Conservation (phyloP, 2,113 vertebrate genomes). For the Chamaetylas fuelleborni region DNA sequence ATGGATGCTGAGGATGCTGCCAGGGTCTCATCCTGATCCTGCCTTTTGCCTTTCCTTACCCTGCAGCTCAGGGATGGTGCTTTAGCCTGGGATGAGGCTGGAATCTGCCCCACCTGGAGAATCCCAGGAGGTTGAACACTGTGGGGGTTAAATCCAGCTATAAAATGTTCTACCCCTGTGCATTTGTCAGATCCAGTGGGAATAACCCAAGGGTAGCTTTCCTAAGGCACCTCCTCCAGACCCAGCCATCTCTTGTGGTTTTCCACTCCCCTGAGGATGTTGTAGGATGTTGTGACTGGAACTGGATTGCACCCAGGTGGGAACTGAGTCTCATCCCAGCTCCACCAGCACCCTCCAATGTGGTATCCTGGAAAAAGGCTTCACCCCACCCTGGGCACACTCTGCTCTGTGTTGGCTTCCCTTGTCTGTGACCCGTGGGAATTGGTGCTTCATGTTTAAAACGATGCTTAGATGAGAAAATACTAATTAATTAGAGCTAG, state of each 20-base stretch:
- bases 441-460: neutral
- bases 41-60: neutral
- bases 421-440: neutral
- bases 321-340: neutral
- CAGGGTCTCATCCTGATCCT: neutral
- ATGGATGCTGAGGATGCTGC: conserved; percentile 27
- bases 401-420: neutral
- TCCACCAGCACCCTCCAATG: neutral
- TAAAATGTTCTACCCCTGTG: fast-evolving
- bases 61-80: fast-evolving
- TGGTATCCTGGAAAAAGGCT: fast-evolving
- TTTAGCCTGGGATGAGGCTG: neutral
- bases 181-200: neutral
- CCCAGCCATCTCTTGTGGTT: neutral
- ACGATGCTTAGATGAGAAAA: neutral
- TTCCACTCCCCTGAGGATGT: neutral
- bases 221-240: neutral
- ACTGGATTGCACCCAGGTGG: neutral
- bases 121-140: fast-evolving
- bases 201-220: neutral
- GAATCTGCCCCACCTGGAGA: fast-evolving
- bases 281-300: neutral
- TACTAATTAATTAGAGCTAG: neutral
- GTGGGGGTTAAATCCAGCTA: fast-evolving
- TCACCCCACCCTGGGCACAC: neutral